phyloP scores from a whole-genome alignment of 2,113 vertebrate species.

The Chamaea fasciata region DNA sequence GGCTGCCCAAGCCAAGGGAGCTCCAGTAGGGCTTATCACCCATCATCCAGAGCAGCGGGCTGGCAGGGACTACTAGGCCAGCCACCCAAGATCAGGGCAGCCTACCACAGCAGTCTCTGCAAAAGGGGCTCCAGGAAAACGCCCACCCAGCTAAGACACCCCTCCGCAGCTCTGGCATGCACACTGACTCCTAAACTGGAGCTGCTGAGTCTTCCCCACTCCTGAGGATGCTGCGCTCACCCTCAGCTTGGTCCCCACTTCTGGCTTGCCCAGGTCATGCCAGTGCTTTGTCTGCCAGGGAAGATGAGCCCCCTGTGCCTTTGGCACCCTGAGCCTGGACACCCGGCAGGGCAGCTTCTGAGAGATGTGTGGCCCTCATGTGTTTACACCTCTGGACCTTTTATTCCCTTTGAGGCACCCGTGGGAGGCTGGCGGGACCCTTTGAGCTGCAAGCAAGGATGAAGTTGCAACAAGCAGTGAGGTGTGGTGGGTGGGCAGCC shows the following conservation, averaged over 20 bases:
- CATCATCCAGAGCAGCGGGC: accelerated
- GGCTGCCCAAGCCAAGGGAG: neutral
- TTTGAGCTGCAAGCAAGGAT: neutral
- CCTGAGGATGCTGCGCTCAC: accelerated
- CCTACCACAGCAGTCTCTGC: neutral
- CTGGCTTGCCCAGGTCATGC: neutral
- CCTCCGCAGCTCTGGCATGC: accelerated
- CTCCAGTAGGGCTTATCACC: neutral
- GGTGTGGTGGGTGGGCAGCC: accelerated
- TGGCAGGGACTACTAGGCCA: neutral
- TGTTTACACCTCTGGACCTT: neutral
- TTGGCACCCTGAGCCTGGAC: accelerated
- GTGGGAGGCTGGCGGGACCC: neutral
- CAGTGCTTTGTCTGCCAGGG: neutral
- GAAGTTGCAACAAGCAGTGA: neutral
- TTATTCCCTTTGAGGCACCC: neutral
- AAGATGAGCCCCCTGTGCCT: neutral
- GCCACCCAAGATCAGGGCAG: neutral
- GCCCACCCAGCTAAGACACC: accelerated
- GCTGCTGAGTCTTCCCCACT: neutral
- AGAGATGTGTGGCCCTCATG: accelerated
- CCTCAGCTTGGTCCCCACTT: neutral
- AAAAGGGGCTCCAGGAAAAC: neutral
- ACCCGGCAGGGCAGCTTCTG: accelerated
- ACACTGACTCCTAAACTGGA: neutral